Base-by-base conservation (phyloP, 2,113 vertebrate genomes). In the Bufo bufo region DNA sequence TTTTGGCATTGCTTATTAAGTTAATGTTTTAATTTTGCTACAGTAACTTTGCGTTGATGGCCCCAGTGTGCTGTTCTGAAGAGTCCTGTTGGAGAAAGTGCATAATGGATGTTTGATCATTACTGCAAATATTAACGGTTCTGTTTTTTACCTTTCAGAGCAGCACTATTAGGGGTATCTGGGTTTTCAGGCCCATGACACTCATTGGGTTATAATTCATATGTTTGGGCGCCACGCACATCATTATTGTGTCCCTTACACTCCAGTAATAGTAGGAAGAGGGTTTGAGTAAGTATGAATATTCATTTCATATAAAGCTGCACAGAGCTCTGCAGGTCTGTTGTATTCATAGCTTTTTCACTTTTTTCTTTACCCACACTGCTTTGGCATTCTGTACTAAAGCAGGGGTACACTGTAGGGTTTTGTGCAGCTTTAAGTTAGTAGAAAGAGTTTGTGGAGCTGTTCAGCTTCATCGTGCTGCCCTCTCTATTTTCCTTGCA, bases 121-220 rank as follows among this genome's bases (percentile, higher is more conserved):
- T 74, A 74, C 52, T 85, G 69, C 69, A 50, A 50, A 72, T 84
- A 72, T 84, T 84, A 84, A 84, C 58, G 66, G 65, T 74, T 85
- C 14, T 69, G 63, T 71, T 84, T 66, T 85, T 85, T 85, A 58
- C 83, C 69, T 85, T 85, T 85, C 83, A 85, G 69, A 85, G 83
- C 83, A 85, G 83, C 69, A 75, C 83, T 75, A 47, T 74, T 74
- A 85, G 54, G 69, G 83, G 23, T 85, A n/a, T 47, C 83, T 72
- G 54, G 83, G 83, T 59, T 75, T 85, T 74, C 69, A 74, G 65
- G 52, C 80, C 80, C 59, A 65, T 47, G 81, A 66, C 81, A 65
- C 81, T 80, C 58, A 83, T 20, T 83, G 59, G 61, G 43, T 66
- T 65, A 66, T 83, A 49, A 83, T 83, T 85, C 20, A 71, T 84